Base-by-base conservation (phyloP, 2,888 invertebrate species). In the Troides aeacus region DNA sequence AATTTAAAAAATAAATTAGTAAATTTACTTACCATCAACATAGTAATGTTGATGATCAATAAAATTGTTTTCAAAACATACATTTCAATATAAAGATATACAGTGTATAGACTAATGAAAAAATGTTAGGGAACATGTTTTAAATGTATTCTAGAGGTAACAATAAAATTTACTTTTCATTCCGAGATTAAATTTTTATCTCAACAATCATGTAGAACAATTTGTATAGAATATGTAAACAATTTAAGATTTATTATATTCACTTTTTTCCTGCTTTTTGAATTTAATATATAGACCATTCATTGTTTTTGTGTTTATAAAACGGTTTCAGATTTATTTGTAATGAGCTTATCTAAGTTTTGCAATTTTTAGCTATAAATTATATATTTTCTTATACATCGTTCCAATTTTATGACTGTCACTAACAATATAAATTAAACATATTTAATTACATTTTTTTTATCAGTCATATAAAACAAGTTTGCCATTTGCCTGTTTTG, bases 71-170 rank as follows among this genome's bases (percentile, higher is more conserved):
- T 58, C n/a, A 10, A 15, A 23, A 58, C 10, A 23, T 23, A 58
- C 24, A 24, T 58, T 58, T 58, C 57, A n/a, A 21, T 21, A 21
- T 56, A 56, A 21, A 21, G 21, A 21, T 21, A n/a, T 56, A 8
- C n/a, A 56, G 21, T 58, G 23, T 15, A 58, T 53, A 53, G 7
- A 53, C n/a, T 53, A 53, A 53, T 4, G 1, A 53, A 23, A 23
- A 23, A 58, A 23, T 24, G 23, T 58, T 1, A 23, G 2, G 57
- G 24, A 66, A 69, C 62, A 1, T 67, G 63, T 66, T 71, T 59
- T 59, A 62, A 62, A 66, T 17, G 71, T 73, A 69, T 56, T 67
- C 69, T 73, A 73, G 65, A 39, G 70, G 24, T 69, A 70, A 70
- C 66, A 73, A 68, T 70, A 71, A 69, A 65, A 61, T 70, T 63